Evolutionary conservation across 2,113 vertebrate species (phyloP).

Genomic region (Microcebus jonahi): DNA sequence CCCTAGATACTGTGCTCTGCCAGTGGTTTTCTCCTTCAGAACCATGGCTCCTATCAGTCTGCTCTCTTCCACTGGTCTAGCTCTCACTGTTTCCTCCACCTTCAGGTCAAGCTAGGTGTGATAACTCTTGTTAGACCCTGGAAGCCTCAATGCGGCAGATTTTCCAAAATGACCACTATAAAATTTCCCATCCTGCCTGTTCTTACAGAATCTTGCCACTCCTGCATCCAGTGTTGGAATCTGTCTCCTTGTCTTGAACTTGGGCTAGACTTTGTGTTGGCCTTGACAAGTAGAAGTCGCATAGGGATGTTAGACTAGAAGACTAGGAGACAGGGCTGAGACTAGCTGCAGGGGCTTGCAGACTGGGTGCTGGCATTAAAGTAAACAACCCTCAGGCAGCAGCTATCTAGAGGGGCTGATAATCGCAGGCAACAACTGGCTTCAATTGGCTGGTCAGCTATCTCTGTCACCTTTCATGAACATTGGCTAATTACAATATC

Average conservation of each 20-base stretch:
- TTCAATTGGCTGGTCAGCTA: too few relatives aligned
- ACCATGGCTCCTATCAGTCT: not conserved
- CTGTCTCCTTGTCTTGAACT: not conserved
- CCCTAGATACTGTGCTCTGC: not conserved
- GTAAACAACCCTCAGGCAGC: too few relatives aligned
- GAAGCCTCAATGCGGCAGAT: not conserved
- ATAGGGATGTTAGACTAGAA: too few relatives aligned
- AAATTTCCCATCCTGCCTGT: not conserved
- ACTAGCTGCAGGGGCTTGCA: too few relatives aligned
- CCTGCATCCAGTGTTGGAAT: not conserved
- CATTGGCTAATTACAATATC: too few relatives aligned
- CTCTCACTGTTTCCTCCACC: not conserved
- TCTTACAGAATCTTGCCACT: not conserved
- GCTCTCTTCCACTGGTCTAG: not conserved
- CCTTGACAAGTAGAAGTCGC: not conserved
- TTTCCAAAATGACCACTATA: not conserved
- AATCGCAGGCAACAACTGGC: too few relatives aligned
- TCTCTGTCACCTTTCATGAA: too few relatives aligned
- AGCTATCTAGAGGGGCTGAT: too few relatives aligned
- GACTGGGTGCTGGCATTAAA: too few relatives aligned
- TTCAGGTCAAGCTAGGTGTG: not conserved
- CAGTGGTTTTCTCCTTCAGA: not conserved
- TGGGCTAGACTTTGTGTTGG: not conserved
- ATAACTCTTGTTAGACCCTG: not conserved
- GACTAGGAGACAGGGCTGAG: too few relatives aligned